phyloP scores from a whole-genome alignment of 2,113 vertebrate genomes.

The Euleptes europaea region DNA sequence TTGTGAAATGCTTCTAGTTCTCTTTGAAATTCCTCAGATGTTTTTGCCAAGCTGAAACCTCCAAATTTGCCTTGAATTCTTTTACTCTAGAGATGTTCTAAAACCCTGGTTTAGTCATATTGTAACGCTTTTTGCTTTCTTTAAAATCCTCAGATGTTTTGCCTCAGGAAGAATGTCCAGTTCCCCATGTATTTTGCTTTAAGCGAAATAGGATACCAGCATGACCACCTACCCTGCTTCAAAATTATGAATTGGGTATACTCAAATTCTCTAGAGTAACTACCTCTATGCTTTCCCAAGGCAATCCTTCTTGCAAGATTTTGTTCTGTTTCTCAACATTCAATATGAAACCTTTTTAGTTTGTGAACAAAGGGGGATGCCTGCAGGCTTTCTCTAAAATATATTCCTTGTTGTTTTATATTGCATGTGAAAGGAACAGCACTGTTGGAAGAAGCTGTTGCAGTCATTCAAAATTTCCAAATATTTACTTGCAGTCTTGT shows the following conservation, averaged over 20 bases:
- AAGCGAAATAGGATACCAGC: neutral
- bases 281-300: neutral
- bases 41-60: neutral
- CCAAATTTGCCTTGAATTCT: neutral
- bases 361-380: slow-evolving; percentile 15
- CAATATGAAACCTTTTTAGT: neutral
- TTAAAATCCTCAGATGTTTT: neutral
- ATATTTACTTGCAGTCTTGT: slow-evolving; percentile 43
- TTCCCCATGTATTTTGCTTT: neutral
- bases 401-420: slow-evolving; percentile 26
- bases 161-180: neutral
- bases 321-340: neutral
- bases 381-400: slow-evolving; percentile 39
- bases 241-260: neutral
- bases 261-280: neutral
- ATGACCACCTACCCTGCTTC: too few species aligned
- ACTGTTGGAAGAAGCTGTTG: slow-evolving; percentile 40
- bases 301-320: neutral
- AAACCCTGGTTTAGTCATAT: neutral
- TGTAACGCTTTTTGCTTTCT: neutral
- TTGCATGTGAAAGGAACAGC: slow-evolving; percentile 48
- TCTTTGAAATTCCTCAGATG: neutral
- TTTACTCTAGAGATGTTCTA: neutral
- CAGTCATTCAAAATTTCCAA: slow-evolving; percentile 14
- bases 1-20: neutral